Percentiles rank a stretch among this genome's conserved stretches.
Evolutionary conservation across 2,113 vertebrate species (phyloP).

Genomic region (Hassar affinis): DNA sequence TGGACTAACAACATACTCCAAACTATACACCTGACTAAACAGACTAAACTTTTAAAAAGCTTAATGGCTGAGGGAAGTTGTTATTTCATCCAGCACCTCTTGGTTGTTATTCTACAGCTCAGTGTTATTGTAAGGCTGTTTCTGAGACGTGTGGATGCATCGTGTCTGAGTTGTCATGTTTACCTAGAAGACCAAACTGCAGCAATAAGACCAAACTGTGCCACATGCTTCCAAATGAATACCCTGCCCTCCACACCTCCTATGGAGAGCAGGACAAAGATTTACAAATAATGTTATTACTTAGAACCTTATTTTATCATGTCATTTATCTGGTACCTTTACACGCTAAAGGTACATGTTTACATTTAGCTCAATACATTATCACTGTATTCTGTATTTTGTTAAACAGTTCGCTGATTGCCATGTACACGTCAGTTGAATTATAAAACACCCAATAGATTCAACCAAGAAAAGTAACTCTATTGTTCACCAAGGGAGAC

Average conservation of each 20-base stretch:
- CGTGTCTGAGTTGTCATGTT: slow-evolving; percentile 47
- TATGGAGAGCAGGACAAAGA: not conserved
- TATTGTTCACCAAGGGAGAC: not conserved
- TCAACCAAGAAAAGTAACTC: not conserved
- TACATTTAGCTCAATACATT: not conserved
- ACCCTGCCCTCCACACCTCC: slow-evolving; percentile 51
- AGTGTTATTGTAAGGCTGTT: slow-evolving; percentile 31
- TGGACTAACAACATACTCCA: not conserved
- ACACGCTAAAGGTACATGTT: not conserved
- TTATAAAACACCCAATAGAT: not conserved
- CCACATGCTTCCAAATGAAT: slow-evolving; percentile 54
- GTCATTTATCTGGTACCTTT: too few relatives aligned
- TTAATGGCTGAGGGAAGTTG: not conserved
- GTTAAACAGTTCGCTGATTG: not conserved
- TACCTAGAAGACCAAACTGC: slow-evolving; percentile 66
- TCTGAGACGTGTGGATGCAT: slow-evolving; percentile 10
- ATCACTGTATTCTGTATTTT: not conserved
- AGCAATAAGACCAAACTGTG: slow-evolving; percentile 64
- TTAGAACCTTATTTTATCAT: not conserved
- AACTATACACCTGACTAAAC: slow-evolving; percentile 15
- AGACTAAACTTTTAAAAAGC: not conserved
- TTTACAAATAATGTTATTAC: slow-evolving; percentile 29
- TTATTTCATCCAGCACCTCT: not conserved
- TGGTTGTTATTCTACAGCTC: slow-evolving; percentile 26
- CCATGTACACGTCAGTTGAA: not conserved